Evolutionary conservation across 1,140 invertebrate genomes (phyloP), one percentile per base, ranked within the genome.

Genomic region (Drosophila arizonae): DNA sequence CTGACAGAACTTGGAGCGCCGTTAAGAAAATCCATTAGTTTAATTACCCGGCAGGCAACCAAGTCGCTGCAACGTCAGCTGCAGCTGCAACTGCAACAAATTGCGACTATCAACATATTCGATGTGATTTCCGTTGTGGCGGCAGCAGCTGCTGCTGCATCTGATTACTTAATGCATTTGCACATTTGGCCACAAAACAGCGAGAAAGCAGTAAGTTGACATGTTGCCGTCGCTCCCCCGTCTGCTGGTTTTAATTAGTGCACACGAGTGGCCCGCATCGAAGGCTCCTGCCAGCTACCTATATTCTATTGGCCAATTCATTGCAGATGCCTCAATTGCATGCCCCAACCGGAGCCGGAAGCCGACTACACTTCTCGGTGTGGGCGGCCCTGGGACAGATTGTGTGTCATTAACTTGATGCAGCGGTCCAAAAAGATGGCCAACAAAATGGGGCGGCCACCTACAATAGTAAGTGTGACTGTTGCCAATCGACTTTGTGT

Each of bases 291-390:
- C 30, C 36, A 50, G 43, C 43, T 60, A 36, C 41, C 43, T 80
- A 76, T 76, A 81, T 85, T 77, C 82, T 79, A 90, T 90, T 85
- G 81, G 76, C 88, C 88, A 90, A 90, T 90, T 90, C 70, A 90
- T 68, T 64, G 67, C 88, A 90, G 88, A 73, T 77, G 79, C 81
- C 85, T 89, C 86, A 81, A 81, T 74, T 81, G 69, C 70, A 9
- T 41, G 28, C 30, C 13, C 17, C n/a, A 50, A 24, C 54, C 36
- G 45, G 24, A 28, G 46, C 15, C 67, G 55, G 60, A 76, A 76
- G 28, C 48, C 30, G 26, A 79, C 50, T 67, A 50, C 60, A 26
- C 58, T 33, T 62, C 50, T 55, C 36, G 21, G 1, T 39, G 52
- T 76, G 68, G 65, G 50, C 72, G 55, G 64, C 60, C 71, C 66